Evolutionary conservation across 2,797 vertebrate genomes (phyloP).

Genomic region (Sebastes hubbsi): DNA sequence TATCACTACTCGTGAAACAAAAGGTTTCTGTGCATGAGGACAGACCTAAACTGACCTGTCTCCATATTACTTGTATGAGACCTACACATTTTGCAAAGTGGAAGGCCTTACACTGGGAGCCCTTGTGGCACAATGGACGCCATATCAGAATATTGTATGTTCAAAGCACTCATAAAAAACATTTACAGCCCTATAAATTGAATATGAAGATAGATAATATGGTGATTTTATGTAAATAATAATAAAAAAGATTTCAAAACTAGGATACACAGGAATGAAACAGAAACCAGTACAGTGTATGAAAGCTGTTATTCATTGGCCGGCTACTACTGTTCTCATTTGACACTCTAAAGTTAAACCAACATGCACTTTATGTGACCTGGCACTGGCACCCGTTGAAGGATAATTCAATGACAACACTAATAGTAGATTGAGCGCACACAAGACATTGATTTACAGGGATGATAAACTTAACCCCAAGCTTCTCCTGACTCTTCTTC

Average conservation of each 20-base stretch:
- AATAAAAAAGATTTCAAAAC: not conserved
- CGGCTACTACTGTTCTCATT: conserved; percentile 19
- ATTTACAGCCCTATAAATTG: not conserved
- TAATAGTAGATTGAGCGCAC: conserved; percentile 9
- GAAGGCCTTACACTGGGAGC: not conserved
- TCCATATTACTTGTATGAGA: not conserved
- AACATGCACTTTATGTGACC: conserved; percentile 22
- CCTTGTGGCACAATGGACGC: not conserved
- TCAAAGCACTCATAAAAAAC: not conserved
- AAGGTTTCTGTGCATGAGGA: not conserved
- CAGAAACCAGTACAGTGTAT: not conserved
- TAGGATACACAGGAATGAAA: not conserved
- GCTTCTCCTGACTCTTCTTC: not conserved
- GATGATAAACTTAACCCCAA: not conserved
- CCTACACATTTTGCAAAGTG: not conserved
- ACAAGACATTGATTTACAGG: conserved; percentile 31
- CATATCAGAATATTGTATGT: not conserved
- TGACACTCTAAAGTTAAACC: conserved; percentile 30
- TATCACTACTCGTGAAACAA: not conserved
- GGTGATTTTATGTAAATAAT: not conserved
- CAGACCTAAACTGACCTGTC: not conserved
- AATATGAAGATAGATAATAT: not conserved
- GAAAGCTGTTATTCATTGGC: conserved; percentile 11
- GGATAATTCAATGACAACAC: conserved; percentile 61
- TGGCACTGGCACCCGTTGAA: conserved; percentile 36